A percentile compares a stretch with the other conserved stretches of the same genome.
These are phyloP conservation scores for Lophura swinhoii DNA, from an alignment of 2,797 vertebrate genomes.

Conservation along the genomic window DNA sequence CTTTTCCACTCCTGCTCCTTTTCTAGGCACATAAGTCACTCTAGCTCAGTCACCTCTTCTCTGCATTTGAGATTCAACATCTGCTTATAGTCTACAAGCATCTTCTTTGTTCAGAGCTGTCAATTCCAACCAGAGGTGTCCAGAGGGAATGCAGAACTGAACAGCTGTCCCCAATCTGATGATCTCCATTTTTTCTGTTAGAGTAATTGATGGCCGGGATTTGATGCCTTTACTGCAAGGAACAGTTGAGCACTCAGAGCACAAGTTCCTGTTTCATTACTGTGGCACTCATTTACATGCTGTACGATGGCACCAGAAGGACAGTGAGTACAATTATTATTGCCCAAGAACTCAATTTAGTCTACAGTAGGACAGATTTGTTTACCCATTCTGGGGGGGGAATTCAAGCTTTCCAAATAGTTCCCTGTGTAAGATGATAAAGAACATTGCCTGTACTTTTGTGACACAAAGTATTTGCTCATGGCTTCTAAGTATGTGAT, in stretches of 20 bases:
- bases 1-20: neutral
- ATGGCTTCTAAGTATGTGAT: fast-evolving
- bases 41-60: neutral
- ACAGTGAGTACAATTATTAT: slow-evolving; percentile 69
- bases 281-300: slow-evolving; percentile 76
- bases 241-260: neutral
- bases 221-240: slow-evolving; percentile 77
- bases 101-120: neutral
- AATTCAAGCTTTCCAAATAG: neutral
- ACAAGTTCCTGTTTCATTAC: slow-evolving; percentile 82
- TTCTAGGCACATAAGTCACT: neutral
- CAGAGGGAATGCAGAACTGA: neutral
- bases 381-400: fast-evolving
- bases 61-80: neutral
- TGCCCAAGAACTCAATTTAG: neutral
- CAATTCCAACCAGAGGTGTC: neutral
- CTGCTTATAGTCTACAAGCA: neutral
- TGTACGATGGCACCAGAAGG: slow-evolving; percentile 75
- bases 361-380: neutral
- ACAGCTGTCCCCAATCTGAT: neutral
- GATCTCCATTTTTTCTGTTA: neutral
- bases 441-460: neutral
- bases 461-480: neutral
- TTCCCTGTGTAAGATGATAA: neutral
- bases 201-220: slow-evolving; percentile 77